phyloP scores from a whole-genome alignment of 2,888 invertebrate genomes.

The Dichetophora obliterata region DNA sequence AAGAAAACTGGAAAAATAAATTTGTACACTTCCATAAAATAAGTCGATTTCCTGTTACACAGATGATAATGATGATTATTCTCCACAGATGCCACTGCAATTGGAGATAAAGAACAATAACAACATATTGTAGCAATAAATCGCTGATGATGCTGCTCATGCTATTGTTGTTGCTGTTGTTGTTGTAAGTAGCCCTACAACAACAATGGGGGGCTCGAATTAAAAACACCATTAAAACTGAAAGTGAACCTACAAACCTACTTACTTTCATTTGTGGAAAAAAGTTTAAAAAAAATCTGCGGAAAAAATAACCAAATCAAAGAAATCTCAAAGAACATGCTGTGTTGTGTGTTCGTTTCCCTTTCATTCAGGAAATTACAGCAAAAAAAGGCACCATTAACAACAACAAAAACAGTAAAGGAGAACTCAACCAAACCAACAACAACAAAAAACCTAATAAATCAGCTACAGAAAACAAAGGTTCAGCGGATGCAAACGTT shows the following conservation, averaged over 20 bases:
- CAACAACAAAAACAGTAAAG: constrained; percentile 29
- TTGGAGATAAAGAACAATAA: not conserved
- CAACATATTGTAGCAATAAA: constrained; percentile 18
- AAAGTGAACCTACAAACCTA: constrained; percentile 65
- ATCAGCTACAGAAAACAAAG: constrained; percentile 53
- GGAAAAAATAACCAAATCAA: constrained; percentile 14
- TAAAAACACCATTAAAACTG: constrained; percentile 51
- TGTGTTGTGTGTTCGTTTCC: constrained; percentile 58
- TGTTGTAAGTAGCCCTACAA: not conserved
- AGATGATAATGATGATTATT: not conserved
- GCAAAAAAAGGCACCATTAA: constrained; percentile 29
- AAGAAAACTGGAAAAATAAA: too few species aligned
- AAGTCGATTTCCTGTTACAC: not conserved
- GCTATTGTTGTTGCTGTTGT: not conserved
- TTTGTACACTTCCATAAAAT: too few species aligned
- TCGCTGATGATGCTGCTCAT: not conserved
- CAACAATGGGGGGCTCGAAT: not conserved
- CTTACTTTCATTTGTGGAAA: constrained; percentile 48
- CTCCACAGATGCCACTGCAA: not conserved
- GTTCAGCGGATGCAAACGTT: constrained; percentile 58
- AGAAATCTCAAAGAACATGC: constrained; percentile 33
- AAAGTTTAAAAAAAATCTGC: not conserved
- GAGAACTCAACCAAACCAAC: constrained; percentile 35
- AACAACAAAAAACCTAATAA: constrained; percentile 54
- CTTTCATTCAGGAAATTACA: constrained; percentile 58